Evolutionary conservation across 1,140 invertebrate genomes (phyloP).

Genomic region (Scaptomyza pallida): DNA sequence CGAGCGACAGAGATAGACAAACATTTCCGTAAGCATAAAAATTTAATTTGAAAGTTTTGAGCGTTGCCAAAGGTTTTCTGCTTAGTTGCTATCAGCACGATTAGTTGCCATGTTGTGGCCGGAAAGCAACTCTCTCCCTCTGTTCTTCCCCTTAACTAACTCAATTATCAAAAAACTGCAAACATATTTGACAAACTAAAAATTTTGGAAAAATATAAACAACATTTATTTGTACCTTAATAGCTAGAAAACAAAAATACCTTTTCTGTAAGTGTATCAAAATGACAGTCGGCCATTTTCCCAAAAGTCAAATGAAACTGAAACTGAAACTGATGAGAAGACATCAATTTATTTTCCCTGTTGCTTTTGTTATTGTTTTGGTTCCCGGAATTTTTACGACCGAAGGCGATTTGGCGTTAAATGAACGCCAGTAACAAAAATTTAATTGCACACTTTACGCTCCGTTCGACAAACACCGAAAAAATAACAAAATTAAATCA

Average conservation of each 20-base stretch:
- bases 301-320: constrained; percentile 68
- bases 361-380: constrained; percentile 3
- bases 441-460: constrained; percentile 55
- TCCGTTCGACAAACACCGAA: background rate
- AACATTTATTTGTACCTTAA: background rate
- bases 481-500: too few species aligned
- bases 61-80: constrained; percentile 33
- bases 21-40: constrained; percentile 11
- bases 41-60: constrained; percentile 36
- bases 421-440: constrained; percentile 48
- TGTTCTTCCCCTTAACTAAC: background rate
- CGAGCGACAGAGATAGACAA: too few species aligned
- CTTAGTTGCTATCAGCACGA: constrained; percentile 30
- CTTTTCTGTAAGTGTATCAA: background rate
- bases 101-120: constrained; percentile 18
- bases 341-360: constrained; percentile 53
- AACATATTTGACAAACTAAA: constrained; percentile 41
- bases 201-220: constrained; percentile 32
- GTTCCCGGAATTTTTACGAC: constrained; percentile 9
- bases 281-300: constrained; percentile 47
- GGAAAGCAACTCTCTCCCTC: background rate
- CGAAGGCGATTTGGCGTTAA: constrained; percentile 42
- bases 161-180: constrained; percentile 4
- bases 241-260: background rate
- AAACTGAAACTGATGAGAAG: constrained; percentile 71